Conservation (phyloP, 2,797 vertebrate species). For the Alfaro cultratus region DNA sequence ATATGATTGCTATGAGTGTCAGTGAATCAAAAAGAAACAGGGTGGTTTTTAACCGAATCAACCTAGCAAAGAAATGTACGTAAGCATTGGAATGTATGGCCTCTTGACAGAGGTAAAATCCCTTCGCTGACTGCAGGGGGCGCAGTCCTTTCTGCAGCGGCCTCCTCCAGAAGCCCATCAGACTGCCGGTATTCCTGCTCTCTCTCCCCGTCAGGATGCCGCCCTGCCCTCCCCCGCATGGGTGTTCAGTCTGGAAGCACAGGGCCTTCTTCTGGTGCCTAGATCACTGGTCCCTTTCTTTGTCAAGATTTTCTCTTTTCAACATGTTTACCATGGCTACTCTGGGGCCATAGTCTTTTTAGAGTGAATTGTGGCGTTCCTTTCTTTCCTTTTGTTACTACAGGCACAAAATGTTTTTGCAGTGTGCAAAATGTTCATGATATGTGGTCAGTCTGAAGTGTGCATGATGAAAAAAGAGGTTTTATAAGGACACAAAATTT, state of each 20-base stretch:
- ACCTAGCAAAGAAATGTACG: slow-evolving; percentile 76
- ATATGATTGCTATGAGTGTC: slow-evolving; percentile 28
- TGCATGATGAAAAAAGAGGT: slow-evolving; percentile 84
- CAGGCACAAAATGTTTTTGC: slow-evolving; percentile 76
- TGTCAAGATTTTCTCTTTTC: slow-evolving; percentile 54
- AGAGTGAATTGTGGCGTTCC: slow-evolving; percentile 64
- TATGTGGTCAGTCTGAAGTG: slow-evolving; percentile 85
- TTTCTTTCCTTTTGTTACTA: slow-evolving; percentile 70
- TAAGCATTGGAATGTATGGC: slow-evolving; percentile 82
- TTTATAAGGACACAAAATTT: slow-evolving; percentile 73
- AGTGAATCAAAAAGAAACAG: slow-evolving; percentile 61
- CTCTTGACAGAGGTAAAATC: slow-evolving; percentile 60
- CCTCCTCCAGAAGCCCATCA: slow-evolving; percentile 63
- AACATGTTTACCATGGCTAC: slow-evolving; percentile 73
- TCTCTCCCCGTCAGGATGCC: slow-evolving; percentile 36
- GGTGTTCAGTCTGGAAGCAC: slow-evolving; percentile 77
- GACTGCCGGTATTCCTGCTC: slow-evolving; percentile 51
- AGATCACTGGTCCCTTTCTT: slow-evolving; percentile 70
- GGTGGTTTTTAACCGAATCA: slow-evolving; percentile 72
- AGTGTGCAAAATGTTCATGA: slow-evolving; percentile 76
- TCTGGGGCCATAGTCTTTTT: slow-evolving; percentile 52
- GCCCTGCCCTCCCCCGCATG: slow-evolving; percentile 23
- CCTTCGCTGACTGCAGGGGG: slow-evolving; percentile 61
- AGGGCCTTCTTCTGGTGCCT: slow-evolving; percentile 80
- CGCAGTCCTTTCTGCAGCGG: slow-evolving; percentile 44